These are phyloP conservation scores for Chrysodeixis includens DNA, from an alignment of 2,888 invertebrate genomes.

Conservation along the genomic window DNA sequence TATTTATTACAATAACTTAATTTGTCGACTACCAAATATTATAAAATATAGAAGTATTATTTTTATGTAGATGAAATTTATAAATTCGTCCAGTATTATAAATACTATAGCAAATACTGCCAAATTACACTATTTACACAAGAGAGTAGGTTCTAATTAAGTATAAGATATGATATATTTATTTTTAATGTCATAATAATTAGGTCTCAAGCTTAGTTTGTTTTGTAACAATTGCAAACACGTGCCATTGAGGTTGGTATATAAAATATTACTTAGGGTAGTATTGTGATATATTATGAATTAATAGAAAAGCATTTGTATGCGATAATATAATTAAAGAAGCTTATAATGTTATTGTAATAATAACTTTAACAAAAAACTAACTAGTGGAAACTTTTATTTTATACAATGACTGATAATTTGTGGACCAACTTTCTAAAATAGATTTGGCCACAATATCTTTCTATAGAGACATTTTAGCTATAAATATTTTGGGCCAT, in stretches of 20 bases:
- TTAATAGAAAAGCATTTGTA: slow-evolving; percentile 30
- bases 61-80: slow-evolving; percentile 12
- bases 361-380: background rate
- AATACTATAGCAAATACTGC: slow-evolving; percentile 16
- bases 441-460: background rate
- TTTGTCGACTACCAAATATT: background rate
- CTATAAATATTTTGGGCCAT: background rate
- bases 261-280: slow-evolving; percentile 34
- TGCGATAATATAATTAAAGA: slow-evolving; percentile 28
- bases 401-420: background rate
- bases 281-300: slow-evolving; percentile 56
- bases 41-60: background rate
- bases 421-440: background rate
- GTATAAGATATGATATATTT: slow-evolving; percentile 19
- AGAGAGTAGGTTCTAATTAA: slow-evolving; percentile 14
- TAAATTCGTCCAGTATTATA: slow-evolving; percentile 25
- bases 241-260: slow-evolving; percentile 35
- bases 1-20: background rate
- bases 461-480: background rate
- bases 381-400: background rate
- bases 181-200: slow-evolving; percentile 8
- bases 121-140: slow-evolving; percentile 26
- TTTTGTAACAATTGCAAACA: slow-evolving; percentile 11
- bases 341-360: slow-evolving; percentile 19
- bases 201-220: slow-evolving; percentile 15